Evolutionary conservation across 2,797 vertebrate genomes (phyloP).

Genomic region (Lacerta agilis): DNA sequence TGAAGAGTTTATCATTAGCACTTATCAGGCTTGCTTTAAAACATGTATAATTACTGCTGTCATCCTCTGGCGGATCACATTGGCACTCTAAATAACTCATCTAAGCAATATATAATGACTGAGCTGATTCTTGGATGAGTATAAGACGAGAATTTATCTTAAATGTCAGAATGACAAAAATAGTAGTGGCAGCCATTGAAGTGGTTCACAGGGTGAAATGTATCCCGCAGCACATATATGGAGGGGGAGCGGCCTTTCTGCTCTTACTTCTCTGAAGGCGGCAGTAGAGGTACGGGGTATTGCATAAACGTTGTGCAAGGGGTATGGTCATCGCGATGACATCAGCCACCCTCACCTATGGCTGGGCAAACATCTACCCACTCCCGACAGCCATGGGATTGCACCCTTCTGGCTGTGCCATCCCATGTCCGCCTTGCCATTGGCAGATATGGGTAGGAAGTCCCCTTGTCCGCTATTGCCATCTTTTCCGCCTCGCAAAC

Average conservation of each 20-base stretch:
- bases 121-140: constrained; percentile 45
- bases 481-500: background rate
- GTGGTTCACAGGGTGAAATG: background rate
- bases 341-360: background rate
- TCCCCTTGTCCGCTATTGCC: background rate
- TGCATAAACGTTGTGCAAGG: background rate
- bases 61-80: constrained; percentile 64
- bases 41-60: constrained; percentile 72
- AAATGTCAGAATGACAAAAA: background rate
- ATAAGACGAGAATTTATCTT: constrained; percentile 37
- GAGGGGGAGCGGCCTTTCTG: background rate
- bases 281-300: background rate
- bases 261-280: background rate
- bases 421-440: background rate
- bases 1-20: constrained; percentile 57
- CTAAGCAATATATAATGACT: constrained; percentile 44
- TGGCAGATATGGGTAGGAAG: background rate
- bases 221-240: background rate
- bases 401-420: background rate
- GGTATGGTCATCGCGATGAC: background rate
- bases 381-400: background rate
- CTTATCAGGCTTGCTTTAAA: constrained; percentile 67
- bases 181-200: background rate
- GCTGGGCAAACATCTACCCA: background rate
- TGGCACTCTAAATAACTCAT: background rate